phyloP scores from a whole-genome alignment of 2,888 invertebrate species.

The Mayetiola destructor region DNA sequence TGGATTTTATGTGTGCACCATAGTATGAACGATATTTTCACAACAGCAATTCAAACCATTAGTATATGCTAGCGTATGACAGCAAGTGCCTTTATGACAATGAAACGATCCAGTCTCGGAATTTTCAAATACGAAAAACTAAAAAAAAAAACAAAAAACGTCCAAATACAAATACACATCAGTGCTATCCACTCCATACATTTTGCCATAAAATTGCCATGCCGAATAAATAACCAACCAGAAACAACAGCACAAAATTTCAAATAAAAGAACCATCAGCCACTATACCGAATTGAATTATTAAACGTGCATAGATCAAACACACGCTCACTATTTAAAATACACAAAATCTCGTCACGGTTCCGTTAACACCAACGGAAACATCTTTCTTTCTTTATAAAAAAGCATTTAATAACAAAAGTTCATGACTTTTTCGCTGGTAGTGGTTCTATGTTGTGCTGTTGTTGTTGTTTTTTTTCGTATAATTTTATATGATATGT shows the following conservation, averaged over 20 bases:
- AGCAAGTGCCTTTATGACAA: slow-evolving; percentile 12
- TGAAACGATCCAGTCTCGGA: background rate
- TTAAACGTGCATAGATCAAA: background rate
- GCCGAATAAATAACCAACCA: background rate
- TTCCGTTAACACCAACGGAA: slow-evolving; percentile 5
- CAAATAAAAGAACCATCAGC: too few species aligned
- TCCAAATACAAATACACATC: background rate
- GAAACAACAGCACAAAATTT: background rate
- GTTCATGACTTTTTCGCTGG: slow-evolving; percentile 1
- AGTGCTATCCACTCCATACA: too few species aligned
- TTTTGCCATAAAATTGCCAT: slow-evolving; percentile 2
- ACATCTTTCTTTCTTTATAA: slow-evolving; percentile 13
- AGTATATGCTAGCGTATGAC: background rate
- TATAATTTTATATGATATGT: too few species aligned
- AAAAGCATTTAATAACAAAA: slow-evolving; percentile 1
- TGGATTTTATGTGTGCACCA: too few species aligned
- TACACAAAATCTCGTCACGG: slow-evolving; percentile 1
- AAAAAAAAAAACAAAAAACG: background rate
- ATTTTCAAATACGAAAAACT: background rate
- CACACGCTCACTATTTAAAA: background rate
- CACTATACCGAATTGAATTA: background rate
- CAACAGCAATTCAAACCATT: background rate
- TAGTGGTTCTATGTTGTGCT: too few species aligned
- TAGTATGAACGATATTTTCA: background rate
- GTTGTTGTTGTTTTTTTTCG: background rate